phyloP scores from a whole-genome alignment of 2,888 invertebrate species.

The Digitonthophagus gazella region DNA sequence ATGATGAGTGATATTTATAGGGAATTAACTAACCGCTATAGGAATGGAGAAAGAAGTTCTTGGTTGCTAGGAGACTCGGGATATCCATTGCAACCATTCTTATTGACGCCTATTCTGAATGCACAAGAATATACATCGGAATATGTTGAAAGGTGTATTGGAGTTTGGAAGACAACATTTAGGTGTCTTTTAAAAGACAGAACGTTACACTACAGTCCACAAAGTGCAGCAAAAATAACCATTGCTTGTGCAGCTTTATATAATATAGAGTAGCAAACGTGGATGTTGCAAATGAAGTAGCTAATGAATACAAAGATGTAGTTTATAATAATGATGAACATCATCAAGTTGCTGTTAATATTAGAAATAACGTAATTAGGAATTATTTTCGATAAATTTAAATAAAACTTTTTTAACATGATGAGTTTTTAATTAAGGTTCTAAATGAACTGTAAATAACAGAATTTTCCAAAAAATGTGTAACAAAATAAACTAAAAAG shows the following conservation, averaged over 20 bases:
- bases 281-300: not conserved
- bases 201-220: slow-evolving; percentile 1
- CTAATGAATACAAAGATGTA: slow-evolving; percentile 3
- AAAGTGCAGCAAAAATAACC: slow-evolving; percentile 11
- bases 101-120: too few relatives aligned
- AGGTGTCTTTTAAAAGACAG: slow-evolving; percentile 6
- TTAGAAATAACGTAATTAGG: slow-evolving; percentile 17
- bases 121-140: not conserved
- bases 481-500: too few relatives aligned
- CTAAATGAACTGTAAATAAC: too few relatives aligned
- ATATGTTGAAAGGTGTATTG: not conserved
- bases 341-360: slow-evolving; percentile 7
- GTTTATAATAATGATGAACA: not conserved
- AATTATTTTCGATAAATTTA: slow-evolving; percentile 6
- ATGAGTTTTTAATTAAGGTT: too few relatives aligned
- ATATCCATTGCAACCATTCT: too few relatives aligned
- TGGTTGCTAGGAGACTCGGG: too few relatives aligned
- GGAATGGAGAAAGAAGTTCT: too few relatives aligned
- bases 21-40: slow-evolving; percentile 9
- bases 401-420: not conserved
- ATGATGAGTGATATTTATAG: slow-evolving; percentile 11
- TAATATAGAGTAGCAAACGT: slow-evolving; percentile 16
- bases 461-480: too few relatives aligned
- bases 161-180: slow-evolving; percentile 4
- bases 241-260: slow-evolving; percentile 17